Conservation (phyloP, 2,888 invertebrate species). For the Branchipolynoe longqiensis region DNA sequence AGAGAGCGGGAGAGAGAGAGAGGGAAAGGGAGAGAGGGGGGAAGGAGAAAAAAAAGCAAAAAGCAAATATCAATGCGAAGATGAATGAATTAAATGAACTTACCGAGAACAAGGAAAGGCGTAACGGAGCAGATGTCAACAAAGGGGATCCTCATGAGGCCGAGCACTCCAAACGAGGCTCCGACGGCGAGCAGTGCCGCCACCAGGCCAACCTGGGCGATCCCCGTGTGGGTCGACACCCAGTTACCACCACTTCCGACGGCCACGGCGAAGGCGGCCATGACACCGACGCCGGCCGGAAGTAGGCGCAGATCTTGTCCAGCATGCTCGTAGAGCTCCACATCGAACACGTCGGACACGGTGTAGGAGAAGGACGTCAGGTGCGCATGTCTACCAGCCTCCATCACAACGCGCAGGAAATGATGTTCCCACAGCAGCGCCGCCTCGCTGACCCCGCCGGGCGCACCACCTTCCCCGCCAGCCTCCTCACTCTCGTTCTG, state of each 20-base stretch:
- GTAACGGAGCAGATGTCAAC: slow-evolving; percentile 70
- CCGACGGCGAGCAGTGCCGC: slow-evolving; percentile 32
- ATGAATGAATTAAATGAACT: no score
- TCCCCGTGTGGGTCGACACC: slow-evolving; percentile 49
- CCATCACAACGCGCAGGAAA: slow-evolving; percentile 46
- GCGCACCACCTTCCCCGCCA: background rate
- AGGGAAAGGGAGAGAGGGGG: no score
- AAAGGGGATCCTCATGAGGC: slow-evolving; percentile 63
- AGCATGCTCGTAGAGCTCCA: slow-evolving; percentile 66
- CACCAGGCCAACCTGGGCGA: slow-evolving; percentile 50
- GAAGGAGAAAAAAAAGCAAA: no score
- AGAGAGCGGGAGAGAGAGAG: no score
- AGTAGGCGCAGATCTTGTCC: slow-evolving; percentile 61
- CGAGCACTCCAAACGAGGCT: slow-evolving; percentile 45
- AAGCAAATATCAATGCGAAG: no score
- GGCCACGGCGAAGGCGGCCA: slow-evolving; percentile 59
- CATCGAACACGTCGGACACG: slow-evolving; percentile 67
- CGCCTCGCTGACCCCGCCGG: background rate
- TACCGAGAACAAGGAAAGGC: slow-evolving; percentile 71
- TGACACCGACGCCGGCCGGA: slow-evolving; percentile 60
- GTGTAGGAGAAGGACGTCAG: slow-evolving; percentile 62
- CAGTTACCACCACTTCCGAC: slow-evolving; percentile 61
- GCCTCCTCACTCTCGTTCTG: slow-evolving; percentile 36
- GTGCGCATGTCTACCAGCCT: background rate
- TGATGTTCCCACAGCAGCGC: slow-evolving; percentile 59